Evolutionary conservation across 2,113 vertebrate species (phyloP).

Genomic region (Sinocyclocheilus grahami): DNA sequence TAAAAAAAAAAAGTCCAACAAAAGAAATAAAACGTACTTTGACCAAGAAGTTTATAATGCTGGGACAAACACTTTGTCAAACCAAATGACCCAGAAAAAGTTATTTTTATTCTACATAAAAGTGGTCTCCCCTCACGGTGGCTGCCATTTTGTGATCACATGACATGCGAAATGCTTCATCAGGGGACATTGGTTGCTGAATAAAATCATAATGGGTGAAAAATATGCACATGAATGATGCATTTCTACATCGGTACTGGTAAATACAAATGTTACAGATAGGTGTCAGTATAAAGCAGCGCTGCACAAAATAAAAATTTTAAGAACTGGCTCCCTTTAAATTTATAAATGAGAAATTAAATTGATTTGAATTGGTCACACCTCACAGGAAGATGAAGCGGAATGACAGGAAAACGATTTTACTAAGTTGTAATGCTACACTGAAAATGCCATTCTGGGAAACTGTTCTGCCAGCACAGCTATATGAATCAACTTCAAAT

Average conservation of each 20-base stretch:
- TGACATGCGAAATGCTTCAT: not conserved
- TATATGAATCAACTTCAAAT: too few species aligned
- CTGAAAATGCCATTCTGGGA: too few species aligned
- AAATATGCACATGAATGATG: not conserved
- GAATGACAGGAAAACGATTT: not conserved
- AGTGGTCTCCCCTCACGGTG: not conserved
- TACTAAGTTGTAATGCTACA: too few species aligned
- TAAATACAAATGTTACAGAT: not conserved
- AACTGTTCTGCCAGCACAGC: too few species aligned
- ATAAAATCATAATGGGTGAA: not conserved
- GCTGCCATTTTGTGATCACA: not conserved
- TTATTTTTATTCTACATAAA: not conserved
- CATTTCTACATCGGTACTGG: not conserved
- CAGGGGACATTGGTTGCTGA: not conserved
- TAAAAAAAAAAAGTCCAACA: not conserved
- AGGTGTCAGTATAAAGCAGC: too few species aligned
- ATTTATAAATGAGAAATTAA: not conserved
- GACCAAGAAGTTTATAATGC: not conserved
- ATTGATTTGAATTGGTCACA: not conserved
- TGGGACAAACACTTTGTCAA: not conserved
- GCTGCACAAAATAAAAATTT: too few species aligned
- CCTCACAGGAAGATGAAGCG: not conserved
- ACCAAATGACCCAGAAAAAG: not conserved
- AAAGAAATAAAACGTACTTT: not conserved
- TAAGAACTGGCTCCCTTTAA: too few species aligned